Evolutionary conservation across 2,113 vertebrate species (phyloP), one percentile per base, ranked within the genome.

Genomic region (Gopherus evgoodei): DNA sequence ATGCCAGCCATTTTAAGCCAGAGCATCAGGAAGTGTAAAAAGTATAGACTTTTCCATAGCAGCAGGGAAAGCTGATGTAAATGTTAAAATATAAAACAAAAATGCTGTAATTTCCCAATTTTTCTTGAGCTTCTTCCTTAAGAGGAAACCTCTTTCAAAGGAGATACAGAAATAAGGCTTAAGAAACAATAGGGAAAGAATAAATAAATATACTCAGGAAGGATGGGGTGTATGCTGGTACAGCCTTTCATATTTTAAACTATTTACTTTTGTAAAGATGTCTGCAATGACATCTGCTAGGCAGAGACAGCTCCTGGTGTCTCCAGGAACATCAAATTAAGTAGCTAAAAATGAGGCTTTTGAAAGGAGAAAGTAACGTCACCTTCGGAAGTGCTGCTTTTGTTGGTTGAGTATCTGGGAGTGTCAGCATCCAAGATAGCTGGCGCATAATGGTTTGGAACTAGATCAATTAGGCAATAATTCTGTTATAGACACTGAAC

Each of bases 121-220:
- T 87, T 29, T 13, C n/a, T 62, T 95, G 83, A 86, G 82, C 38
- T 87, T 87, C 4, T 50, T 89, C 94, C 50, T 85, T 78, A 49
- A 78, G 4, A 86, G n/a, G 50, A 90, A 96, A 89, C 1, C 0
- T 86, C 25, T 89, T 91, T 29, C 59, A 54, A 80, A 84, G 16
- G 42, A 93, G 21, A 1, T 80, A 95, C 44, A 96, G 22, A 42
- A 88, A 8, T 79, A 44, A 76, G 95, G 88, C n/a, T 89, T 79
- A 92, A 91, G 27, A 94, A 95, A 96, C 69, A 97, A 93, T 83
- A 31, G 44, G 50, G 57, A 93, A 57, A 88, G 90, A 56, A 87
- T 2, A 83, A 91, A 80, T 65, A 42, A 53, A 90, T 86, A 82
- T 79, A 91, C 59, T 90, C 5, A 80, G 52, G 47, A 81, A 94